Conservation (phyloP, 2,888 invertebrate genomes). For the Diplazon laetatorius region DNA sequence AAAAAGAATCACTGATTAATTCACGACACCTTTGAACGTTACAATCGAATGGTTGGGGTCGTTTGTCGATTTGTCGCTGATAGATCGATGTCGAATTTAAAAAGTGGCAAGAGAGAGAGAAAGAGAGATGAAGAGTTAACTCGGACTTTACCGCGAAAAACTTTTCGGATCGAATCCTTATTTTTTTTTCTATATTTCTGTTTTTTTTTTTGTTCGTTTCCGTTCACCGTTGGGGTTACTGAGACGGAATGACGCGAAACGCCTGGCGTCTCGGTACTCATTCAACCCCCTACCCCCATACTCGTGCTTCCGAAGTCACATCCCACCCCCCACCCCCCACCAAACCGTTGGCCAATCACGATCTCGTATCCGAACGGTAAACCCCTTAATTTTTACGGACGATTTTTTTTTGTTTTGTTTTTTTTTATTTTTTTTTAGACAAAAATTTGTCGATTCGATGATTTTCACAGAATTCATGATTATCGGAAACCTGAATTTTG, state of each 20-base stretch:
- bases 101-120: not conserved
- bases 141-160: slow-evolving; percentile 47
- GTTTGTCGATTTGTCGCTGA: not conserved
- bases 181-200: no score
- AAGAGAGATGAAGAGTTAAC: slow-evolving; percentile 4
- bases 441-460: no score
- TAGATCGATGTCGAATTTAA: slow-evolving; percentile 9
- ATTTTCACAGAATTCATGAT: no score
- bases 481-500: no score
- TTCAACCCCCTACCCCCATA: slow-evolving; percentile 78
- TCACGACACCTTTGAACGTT: slow-evolving; percentile 5
- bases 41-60: slow-evolving; percentile 1
- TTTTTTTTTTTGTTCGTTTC: no score
- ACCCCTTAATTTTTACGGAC: slow-evolving; percentile 11
- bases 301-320: slow-evolving; percentile 53
- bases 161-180: slow-evolving; percentile 60
- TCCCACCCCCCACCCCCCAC: slow-evolving; percentile 66
- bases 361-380: slow-evolving; percentile 33
- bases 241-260: slow-evolving; percentile 76
- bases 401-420: slow-evolving; percentile 23
- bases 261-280: slow-evolving; percentile 75
- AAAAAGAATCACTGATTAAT: slow-evolving; percentile 26
- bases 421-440: not conserved
- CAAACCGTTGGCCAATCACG: slow-evolving; percentile 69
- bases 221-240: slow-evolving; percentile 63